phyloP scores from a whole-genome alignment of 2,888 invertebrate species.

The Bembecia ichneumoniformis region DNA sequence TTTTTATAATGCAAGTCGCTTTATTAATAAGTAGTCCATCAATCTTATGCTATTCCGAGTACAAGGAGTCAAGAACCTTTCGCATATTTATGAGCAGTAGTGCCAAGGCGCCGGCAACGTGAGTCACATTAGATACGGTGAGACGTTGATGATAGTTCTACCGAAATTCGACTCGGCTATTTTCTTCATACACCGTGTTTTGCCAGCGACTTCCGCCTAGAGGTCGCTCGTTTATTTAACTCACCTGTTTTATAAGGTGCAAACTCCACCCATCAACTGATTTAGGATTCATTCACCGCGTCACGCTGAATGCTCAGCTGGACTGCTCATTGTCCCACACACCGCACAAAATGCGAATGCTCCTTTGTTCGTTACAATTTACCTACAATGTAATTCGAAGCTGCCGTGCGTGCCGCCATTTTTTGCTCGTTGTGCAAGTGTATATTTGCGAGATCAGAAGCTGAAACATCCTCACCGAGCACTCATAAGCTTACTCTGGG shows the following conservation, averaged over 20 bases:
- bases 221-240: background rate
- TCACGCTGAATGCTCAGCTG: conserved; percentile 51
- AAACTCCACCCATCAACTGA: conserved; percentile 35
- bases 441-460: too few relatives aligned
- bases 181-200: conserved; percentile 11
- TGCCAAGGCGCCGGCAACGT: conserved; percentile 20
- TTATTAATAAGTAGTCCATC: conserved; percentile 17
- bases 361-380: conserved; percentile 62
- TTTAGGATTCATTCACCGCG: conserved; percentile 63
- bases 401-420: conserved; percentile 7
- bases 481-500: too few relatives aligned
- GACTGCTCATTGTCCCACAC: conserved; percentile 56
- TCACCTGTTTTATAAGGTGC: background rate
- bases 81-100: conserved; percentile 31
- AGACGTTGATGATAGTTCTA: conserved; percentile 30
- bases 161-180: conserved; percentile 23
- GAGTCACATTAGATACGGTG: conserved; percentile 46
- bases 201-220: conserved; percentile 5
- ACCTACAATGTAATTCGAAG: conserved; percentile 50
- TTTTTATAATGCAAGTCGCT: too few relatives aligned
- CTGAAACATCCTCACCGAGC: too few relatives aligned
- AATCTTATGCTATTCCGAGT: conserved; percentile 36
- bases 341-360: conserved; percentile 47
- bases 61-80: conserved; percentile 49
- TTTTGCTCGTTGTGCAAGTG: too few relatives aligned